Percentiles rank a stretch among this genome's conserved stretches.
phyloP scores from a whole-genome alignment of 2,888 invertebrate species.

The Chouioia cunea region DNA sequence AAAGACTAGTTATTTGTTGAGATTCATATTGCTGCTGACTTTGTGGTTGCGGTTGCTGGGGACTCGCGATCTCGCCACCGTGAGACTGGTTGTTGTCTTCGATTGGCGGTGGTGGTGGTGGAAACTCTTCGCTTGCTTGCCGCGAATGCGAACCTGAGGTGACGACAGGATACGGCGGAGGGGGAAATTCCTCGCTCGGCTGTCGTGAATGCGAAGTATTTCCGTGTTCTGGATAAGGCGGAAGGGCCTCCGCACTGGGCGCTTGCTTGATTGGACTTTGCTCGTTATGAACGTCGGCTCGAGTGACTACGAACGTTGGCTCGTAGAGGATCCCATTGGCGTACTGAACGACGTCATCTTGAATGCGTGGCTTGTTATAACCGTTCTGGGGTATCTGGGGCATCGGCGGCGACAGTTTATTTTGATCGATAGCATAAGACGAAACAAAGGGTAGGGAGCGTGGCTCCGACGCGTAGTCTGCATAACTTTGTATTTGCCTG shows the following conservation, averaged over 20 bases:
- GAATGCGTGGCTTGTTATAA: constrained; percentile 62
- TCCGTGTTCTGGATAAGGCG: constrained; percentile 68
- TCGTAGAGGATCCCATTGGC: constrained; percentile 68
- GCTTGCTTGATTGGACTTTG: constrained; percentile 73
- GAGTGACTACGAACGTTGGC: constrained; percentile 77
- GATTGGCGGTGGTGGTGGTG: constrained; percentile 87
- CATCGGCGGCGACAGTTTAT: constrained; percentile 46
- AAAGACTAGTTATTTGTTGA: constrained; percentile 61
- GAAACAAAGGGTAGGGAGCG: constrained; percentile 76
- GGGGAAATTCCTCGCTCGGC: constrained; percentile 71
- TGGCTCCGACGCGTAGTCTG: constrained; percentile 70
- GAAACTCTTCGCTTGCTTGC: constrained; percentile 90
- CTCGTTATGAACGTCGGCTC: constrained; percentile 88
- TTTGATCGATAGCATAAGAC: constrained; percentile 69
- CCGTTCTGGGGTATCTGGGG: constrained; percentile 54
- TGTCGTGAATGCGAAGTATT: constrained; percentile 70
- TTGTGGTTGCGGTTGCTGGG: constrained; percentile 48
- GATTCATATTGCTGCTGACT: constrained; percentile 56
- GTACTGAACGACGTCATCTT: constrained; percentile 69
- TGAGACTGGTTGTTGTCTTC: constrained; percentile 73
- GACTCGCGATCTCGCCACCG: constrained; percentile 36
- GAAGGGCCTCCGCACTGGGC: constrained; percentile 71
- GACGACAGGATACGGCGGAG: constrained; percentile 85
- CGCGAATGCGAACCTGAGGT: constrained; percentile 84
- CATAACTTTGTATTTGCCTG: constrained; percentile 56